Base-by-base conservation (phyloP, 2,113 vertebrate genomes). In the Bostrychus sinensis region DNA sequence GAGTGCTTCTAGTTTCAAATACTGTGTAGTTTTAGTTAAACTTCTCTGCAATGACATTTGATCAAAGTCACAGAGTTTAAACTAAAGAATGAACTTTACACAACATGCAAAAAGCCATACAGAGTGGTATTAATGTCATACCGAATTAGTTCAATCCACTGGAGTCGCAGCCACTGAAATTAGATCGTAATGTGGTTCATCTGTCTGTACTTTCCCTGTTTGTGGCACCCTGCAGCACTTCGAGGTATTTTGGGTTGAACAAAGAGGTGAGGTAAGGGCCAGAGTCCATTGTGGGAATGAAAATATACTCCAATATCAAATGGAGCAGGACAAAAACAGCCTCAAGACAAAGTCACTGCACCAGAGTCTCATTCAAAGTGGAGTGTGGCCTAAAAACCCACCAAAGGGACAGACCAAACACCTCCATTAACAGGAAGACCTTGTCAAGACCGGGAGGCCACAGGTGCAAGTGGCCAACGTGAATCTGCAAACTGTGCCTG, bases 321-420 rank as follows among this genome's bases (percentile, higher is more conserved):
- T 58, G 23, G 53, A 75, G 62, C 58, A 56, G 54, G 56, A 56
- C 25, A 34, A 17, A 74, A 79, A 66, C 34, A 60, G 61, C 55
- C 66, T 45, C 19, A 23, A 75, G 56, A 62, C 30, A 74, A 72
- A 63, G 42, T 10, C 50, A 61, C 23, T 5, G 17, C 51, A 59
- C 9, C 22, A 45, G 42, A 66, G 30, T 45, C 30, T 62, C n/a
- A 53, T 61, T 25, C 34, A 80, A 23, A 50, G 59, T 36, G 30
- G 53, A 61, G 1, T 13, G 30, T 60, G 23, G 45, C 38, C 53
- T 50, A 36, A 63, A 78, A 83, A 77, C 57, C 80, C 66, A 58
- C 70, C 17, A 16, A 14, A 11, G 43, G 54, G 55, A 69, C 72
- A 87, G 81, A 89, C 77, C 74, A 78, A 86, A 84, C 69, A 77